Conservation (phyloP, 1,140 invertebrate genomes). For the Zaprionus capensis region DNA sequence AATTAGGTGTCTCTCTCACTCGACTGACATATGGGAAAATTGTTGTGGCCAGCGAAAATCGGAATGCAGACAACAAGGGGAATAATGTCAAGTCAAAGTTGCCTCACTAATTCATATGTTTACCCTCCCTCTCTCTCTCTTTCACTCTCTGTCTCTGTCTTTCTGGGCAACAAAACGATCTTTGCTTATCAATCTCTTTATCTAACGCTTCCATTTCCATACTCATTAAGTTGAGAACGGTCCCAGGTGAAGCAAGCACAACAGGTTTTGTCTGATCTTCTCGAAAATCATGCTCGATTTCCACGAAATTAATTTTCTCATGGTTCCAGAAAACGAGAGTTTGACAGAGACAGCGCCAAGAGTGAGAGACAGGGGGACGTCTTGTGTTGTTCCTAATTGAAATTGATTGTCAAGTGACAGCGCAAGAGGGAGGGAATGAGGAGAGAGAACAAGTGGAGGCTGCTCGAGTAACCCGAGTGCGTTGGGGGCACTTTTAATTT, state of each 20-base stretch:
- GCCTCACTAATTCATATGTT: slow-evolving; percentile 40
- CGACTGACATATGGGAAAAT: slow-evolving; percentile 59
- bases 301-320: slow-evolving; percentile 75
- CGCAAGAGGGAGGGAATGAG: not conserved
- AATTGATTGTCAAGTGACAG: slow-evolving; percentile 61
- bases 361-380: slow-evolving; percentile 5
- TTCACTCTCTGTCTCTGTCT: not conserved
- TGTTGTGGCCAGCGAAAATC: slow-evolving; percentile 11
- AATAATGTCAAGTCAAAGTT: slow-evolving; percentile 1
- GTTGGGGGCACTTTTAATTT: slow-evolving; percentile 46
- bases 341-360: slow-evolving; percentile 7
- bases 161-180: slow-evolving; percentile 43
- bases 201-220: slow-evolving; percentile 63
- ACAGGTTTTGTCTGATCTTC: slow-evolving; percentile 50
- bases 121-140: not conserved
- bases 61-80: not conserved
- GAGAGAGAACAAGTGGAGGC: slow-evolving; percentile 6
- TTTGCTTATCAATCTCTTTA: slow-evolving; percentile 55
- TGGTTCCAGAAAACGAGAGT: slow-evolving; percentile 59
- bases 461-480: slow-evolving; percentile 30
- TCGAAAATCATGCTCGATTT: slow-evolving; percentile 71
- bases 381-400: slow-evolving; percentile 54
- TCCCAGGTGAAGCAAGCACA: slow-evolving; percentile 12
- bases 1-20: slow-evolving; percentile 75
- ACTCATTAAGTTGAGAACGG: slow-evolving; percentile 60